Percentiles rank a stretch among this genome's conserved stretches.
These are phyloP conservation scores for Vulpes vulpes DNA, from an alignment of 2,113 vertebrate species.

Conservation along the genomic window DNA sequence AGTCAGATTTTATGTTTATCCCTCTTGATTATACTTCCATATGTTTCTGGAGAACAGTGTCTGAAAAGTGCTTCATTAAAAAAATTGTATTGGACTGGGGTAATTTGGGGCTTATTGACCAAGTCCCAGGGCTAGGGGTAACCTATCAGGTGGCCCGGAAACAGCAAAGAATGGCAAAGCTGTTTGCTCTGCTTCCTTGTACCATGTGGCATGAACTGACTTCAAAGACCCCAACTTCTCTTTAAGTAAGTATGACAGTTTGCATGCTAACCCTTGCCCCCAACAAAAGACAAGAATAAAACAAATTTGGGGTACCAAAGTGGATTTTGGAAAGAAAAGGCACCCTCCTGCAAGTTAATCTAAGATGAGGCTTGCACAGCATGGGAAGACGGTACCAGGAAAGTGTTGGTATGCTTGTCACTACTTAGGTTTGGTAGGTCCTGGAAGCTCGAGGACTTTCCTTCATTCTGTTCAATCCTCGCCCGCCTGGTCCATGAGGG, in stretches of 20 bases:
- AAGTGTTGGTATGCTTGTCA: not conserved
- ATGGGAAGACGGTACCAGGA: not conserved
- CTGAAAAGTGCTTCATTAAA: constrained; percentile 75
- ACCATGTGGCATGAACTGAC: not conserved
- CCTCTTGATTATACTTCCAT: constrained; percentile 73
- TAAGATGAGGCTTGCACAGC: not conserved
- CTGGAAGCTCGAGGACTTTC: not conserved
- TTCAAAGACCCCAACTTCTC: constrained; percentile 33
- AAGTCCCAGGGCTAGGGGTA: not conserved
- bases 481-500: not conserved
- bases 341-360: not conserved
- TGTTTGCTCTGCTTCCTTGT: not conserved
- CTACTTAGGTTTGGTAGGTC: not conserved
- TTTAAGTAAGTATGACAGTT: constrained; percentile 15
- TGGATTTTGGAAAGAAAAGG: not conserved
- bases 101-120: constrained; percentile 76
- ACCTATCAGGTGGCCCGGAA: not conserved
- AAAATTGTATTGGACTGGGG: constrained; percentile 44
- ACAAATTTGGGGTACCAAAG: not conserved
- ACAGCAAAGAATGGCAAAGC: not conserved
- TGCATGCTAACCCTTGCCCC: not conserved
- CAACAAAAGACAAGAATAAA: not conserved
- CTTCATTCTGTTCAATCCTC: not conserved
- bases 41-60: constrained; percentile 67
- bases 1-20: constrained; percentile 78